Evolutionary conservation across 2,888 invertebrate species (phyloP).

Genomic region (Sericinus montela): DNA sequence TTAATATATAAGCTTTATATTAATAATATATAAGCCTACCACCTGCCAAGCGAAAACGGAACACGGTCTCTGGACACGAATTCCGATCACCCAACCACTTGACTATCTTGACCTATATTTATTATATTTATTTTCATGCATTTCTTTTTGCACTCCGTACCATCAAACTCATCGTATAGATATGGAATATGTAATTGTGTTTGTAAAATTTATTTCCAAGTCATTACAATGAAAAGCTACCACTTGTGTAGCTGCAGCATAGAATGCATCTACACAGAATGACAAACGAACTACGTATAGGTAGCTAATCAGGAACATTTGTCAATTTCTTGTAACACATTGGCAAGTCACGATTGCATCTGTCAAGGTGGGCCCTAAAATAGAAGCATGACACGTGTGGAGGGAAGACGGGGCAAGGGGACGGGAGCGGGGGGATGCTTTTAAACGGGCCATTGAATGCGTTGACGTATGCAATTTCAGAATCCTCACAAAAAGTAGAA

Average conservation of each 20-base stretch:
- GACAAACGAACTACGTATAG: neutral
- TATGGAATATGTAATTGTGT: no score
- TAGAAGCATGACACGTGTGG: constrained; percentile 49
- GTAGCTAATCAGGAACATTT: constrained; percentile 1
- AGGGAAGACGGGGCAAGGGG: constrained; percentile 33
- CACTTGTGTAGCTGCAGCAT: neutral
- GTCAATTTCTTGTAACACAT: constrained; percentile 1
- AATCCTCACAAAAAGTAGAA: constrained; percentile 55
- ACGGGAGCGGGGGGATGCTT: constrained; percentile 43
- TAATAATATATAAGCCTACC: no score
- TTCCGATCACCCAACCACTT: no score
- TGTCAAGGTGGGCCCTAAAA: constrained; percentile 33
- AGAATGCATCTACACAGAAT: neutral
- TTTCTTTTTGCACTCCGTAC: no score
- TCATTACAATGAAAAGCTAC: no score
- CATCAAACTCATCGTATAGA: no score
- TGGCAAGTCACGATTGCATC: constrained; percentile 23
- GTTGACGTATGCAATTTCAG: constrained; percentile 69
- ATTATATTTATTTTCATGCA: no score
- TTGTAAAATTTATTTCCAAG: neutral
- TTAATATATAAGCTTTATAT: no score
- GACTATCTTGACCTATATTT: no score
- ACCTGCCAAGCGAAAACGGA: no score
- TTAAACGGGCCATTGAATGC: constrained; percentile 61
- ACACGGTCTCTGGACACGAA: no score